phyloP scores from a whole-genome alignment of 2,888 invertebrate species.

The Lordiphosa fenestrarum region DNA sequence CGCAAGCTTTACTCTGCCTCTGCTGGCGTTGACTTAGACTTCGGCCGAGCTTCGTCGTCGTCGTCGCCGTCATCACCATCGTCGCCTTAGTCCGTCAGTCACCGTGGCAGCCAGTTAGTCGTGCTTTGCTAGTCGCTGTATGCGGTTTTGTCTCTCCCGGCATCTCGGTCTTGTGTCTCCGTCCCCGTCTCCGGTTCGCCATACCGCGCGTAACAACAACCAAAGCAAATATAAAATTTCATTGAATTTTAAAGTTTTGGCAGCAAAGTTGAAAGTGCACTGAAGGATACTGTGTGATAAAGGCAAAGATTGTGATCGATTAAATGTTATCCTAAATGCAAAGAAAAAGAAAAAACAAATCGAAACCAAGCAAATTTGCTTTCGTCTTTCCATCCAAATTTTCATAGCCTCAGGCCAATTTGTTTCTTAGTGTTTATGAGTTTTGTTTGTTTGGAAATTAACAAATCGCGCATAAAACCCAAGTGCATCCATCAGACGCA shows the following conservation, averaged over 20 bases:
- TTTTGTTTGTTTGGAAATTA: too few relatives aligned
- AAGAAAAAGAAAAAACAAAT: too few relatives aligned
- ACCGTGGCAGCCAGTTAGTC: conserved; percentile 66
- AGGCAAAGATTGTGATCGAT: not conserved
- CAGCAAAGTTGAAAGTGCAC: conserved; percentile 3
- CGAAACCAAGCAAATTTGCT: not conserved
- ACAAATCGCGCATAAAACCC: not conserved
- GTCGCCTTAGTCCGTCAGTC: conserved; percentile 62
- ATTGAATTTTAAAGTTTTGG: conserved; percentile 3
- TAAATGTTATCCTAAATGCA: too few relatives aligned
- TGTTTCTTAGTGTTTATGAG: too few relatives aligned
- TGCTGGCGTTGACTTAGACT: conserved; percentile 1
- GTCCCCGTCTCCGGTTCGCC: conserved; percentile 16
- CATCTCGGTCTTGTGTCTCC: conserved; percentile 28
- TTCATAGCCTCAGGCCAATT: too few relatives aligned
- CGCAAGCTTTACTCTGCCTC: conserved; percentile 20
- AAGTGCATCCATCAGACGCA: conserved; percentile 5
- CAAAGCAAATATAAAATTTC: not conserved
- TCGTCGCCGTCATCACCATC: conserved; percentile 2
- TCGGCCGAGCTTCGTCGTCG: conserved; percentile 11
- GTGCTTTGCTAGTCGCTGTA: conserved; percentile 68
- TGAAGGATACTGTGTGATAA: conserved; percentile 3
- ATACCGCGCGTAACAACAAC: conserved; percentile 4
- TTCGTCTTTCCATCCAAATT: not conserved
- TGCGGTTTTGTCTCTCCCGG: conserved; percentile 48